Percentiles rank a stretch among this genome's conserved stretches.
phyloP scores from a whole-genome alignment of 2,113 vertebrate species.

The Atlantisia rogersi region DNA sequence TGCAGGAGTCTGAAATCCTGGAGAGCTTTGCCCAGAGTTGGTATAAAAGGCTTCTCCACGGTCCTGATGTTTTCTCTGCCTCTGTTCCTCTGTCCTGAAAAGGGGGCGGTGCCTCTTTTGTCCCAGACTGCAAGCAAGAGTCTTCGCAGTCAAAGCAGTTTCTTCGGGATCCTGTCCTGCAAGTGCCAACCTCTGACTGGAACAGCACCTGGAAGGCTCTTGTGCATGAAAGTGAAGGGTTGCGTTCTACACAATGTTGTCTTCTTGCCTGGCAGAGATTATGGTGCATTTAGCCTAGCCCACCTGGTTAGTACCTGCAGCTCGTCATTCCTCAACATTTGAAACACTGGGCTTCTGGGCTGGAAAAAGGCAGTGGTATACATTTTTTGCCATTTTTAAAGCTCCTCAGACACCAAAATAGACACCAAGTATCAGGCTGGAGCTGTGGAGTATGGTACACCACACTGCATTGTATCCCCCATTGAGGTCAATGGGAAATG shows the following conservation, averaged over 20 bases:
- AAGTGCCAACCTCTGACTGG: background rate
- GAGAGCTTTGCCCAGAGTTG: background rate
- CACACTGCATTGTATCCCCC: background rate
- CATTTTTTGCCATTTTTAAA: background rate
- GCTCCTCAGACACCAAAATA: background rate
- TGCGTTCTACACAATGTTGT: fast-evolving
- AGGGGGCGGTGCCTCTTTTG: background rate
- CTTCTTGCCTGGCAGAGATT: background rate
- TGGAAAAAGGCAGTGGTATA: background rate
- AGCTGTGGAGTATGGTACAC: background rate
- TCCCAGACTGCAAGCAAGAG: background rate
- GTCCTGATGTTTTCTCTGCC: background rate
- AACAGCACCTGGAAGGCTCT: background rate
- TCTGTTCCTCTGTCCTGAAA: background rate
- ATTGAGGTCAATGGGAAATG: background rate
- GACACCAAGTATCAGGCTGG: background rate
- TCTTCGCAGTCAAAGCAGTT: background rate
- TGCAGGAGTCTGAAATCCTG: background rate
- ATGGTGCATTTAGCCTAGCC: background rate
- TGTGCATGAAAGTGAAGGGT: background rate
- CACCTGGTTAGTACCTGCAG: fast-evolving
- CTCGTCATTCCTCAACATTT: background rate
- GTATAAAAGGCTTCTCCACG: background rate
- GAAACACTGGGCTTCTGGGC: background rate
- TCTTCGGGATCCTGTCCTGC: background rate